A percentile compares a stretch with the other conserved stretches of the same genome.
These are phyloP conservation scores for Bombus fervidus DNA, from an alignment of 1,140 invertebrate species.

Conservation along the genomic window DNA sequence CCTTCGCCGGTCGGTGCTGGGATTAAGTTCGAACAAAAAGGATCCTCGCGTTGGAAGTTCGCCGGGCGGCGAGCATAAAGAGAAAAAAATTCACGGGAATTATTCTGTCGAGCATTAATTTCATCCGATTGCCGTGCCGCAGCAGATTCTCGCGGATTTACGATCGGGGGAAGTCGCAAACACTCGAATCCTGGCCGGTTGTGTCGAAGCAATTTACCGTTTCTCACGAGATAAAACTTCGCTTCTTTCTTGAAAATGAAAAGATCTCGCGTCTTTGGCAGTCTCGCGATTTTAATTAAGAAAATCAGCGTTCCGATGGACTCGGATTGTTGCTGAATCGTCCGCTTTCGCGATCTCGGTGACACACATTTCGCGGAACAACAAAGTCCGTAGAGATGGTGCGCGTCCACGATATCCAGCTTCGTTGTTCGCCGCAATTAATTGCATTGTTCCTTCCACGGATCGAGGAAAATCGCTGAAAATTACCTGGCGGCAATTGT, in stretches of 20 bases:
- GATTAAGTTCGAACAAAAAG: constrained; percentile 68
- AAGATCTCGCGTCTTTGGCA: neutral
- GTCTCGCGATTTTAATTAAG: no score
- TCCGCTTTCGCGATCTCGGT: no score
- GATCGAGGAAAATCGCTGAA: neutral
- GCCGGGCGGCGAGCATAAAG: neutral
- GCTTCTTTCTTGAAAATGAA: neutral
- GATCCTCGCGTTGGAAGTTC: constrained; percentile 50
- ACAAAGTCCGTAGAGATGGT: neutral
- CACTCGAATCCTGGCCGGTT: neutral
- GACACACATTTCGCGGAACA: no score
- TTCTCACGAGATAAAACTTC: neutral
- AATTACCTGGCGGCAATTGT: constrained; percentile 14
- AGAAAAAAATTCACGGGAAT: constrained; percentile 29
- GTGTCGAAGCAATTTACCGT: neutral
- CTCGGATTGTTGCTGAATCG: no score
- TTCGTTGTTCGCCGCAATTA: neutral
- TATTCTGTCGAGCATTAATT: constrained; percentile 51
- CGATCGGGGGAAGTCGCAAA: constrained; percentile 5
- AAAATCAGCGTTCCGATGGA: no score
- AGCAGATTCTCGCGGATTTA: constrained; percentile 19
- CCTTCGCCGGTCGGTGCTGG: constrained; percentile 17
- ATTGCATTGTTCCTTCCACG: neutral
- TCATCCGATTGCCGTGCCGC: constrained; percentile 22
- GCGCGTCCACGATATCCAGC: neutral